Evolutionary conservation across 2,888 invertebrate genomes (phyloP).

Genomic region (Caenorhabditis sp.): DNA sequence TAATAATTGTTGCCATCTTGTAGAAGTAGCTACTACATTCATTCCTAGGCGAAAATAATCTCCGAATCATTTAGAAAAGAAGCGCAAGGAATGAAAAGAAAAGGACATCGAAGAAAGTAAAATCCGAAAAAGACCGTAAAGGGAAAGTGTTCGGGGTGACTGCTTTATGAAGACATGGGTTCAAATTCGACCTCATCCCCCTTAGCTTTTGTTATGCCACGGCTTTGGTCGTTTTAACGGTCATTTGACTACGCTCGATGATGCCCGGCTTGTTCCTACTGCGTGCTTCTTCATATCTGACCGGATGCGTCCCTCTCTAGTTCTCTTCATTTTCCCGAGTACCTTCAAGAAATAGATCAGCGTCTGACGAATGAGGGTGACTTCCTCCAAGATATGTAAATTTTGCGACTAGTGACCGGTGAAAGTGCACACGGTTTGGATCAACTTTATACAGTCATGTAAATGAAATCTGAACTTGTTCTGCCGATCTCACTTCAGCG

Average conservation of each 20-base stretch:
- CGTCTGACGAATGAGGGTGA: neutral
- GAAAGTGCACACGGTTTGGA: neutral
- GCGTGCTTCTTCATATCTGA: slow-evolving; percentile 18
- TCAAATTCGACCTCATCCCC: slow-evolving; percentile 35
- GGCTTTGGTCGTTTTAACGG: slow-evolving; percentile 41
- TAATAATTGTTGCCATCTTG: no score
- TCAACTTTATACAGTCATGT: neutral
- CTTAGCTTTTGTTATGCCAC: slow-evolving; percentile 47
- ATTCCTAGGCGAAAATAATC: no score
- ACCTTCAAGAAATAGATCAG: neutral
- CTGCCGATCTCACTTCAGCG: slow-evolving; percentile 2
- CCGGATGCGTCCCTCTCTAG: slow-evolving; percentile 16
- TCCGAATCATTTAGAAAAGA: no score
- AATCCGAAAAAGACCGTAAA: slow-evolving; percentile 1
- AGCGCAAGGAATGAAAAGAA: no score
- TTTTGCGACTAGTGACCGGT: neutral
- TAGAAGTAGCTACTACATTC: no score
- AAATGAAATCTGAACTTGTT: slow-evolving; percentile 26
- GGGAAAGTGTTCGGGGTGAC: slow-evolving; percentile 21
- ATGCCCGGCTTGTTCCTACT: slow-evolving; percentile 18
- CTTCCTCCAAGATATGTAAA: slow-evolving; percentile 2
- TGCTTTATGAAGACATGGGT: slow-evolving; percentile 28
- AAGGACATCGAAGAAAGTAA: neutral
- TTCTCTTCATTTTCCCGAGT: neutral
- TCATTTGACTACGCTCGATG: slow-evolving; percentile 44